These are phyloP conservation scores for Dendrocopos noguchii DNA, from an alignment of 2,113 vertebrate species.

Conservation along the genomic window DNA sequence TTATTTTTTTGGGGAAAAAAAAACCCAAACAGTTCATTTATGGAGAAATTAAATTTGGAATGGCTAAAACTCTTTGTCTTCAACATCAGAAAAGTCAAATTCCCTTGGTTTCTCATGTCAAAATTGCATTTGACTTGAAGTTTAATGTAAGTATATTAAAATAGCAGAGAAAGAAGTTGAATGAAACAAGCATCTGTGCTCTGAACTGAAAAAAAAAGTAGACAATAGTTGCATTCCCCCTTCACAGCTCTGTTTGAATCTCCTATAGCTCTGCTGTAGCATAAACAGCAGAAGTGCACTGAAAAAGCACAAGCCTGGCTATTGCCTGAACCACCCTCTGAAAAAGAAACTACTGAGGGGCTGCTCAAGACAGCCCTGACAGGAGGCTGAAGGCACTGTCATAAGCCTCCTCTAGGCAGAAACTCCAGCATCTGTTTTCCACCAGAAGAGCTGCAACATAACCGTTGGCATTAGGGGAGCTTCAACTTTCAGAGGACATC, in stretches of 20 bases:
- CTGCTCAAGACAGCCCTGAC: background rate
- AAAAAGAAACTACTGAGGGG: background rate
- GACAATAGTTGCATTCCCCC: background rate
- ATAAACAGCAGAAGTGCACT: background rate
- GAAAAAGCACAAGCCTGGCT: background rate
- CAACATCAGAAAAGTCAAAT: background rate
- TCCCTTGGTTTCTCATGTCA: background rate
- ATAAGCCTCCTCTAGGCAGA: background rate
- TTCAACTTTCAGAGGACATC: background rate
- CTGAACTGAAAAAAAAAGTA: background rate
- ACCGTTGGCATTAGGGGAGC: background rate
- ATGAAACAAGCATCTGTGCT: background rate
- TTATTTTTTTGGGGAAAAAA: background rate
- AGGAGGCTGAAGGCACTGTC: background rate
- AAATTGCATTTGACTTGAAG: background rate
- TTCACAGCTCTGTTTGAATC: background rate
- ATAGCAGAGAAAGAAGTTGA: background rate
- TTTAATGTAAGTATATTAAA: background rate
- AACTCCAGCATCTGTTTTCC: background rate
- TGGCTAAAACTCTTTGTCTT: background rate
- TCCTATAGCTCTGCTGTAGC: background rate
- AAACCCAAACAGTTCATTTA: background rate
- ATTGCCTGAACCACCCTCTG: background rate
- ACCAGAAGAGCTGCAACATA: background rate
- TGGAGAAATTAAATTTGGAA: background rate